Evolutionary conservation across 2,888 invertebrate species (phyloP).

Genomic region (Lutraria lutraria): DNA sequence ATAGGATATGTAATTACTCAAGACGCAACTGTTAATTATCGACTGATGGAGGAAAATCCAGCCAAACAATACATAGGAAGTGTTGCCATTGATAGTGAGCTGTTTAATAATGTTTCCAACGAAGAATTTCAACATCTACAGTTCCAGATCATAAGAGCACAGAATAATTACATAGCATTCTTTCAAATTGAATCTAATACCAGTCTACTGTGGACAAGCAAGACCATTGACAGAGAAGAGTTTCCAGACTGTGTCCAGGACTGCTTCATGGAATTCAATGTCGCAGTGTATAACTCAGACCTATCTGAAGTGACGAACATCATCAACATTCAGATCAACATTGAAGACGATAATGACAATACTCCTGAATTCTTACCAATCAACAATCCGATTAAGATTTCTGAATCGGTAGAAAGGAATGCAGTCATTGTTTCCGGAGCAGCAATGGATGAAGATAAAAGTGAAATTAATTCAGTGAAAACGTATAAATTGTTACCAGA

Average conservation of each 20-base stretch:
- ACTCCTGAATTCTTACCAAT: constrained; percentile 73
- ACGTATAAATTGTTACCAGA: constrained; percentile 73
- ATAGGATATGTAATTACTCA: constrained; percentile 49
- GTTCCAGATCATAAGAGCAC: constrained; percentile 69
- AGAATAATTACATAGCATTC: constrained; percentile 65
- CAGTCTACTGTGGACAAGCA: constrained; percentile 73
- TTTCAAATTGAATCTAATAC: constrained; percentile 76
- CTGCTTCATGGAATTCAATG: constrained; percentile 76
- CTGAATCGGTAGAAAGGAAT: constrained; percentile 72
- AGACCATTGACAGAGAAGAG: constrained; percentile 77
- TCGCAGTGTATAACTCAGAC: constrained; percentile 70
- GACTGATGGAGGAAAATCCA: constrained; percentile 53
- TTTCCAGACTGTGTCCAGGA: constrained; percentile 67
- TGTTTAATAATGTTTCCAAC: constrained; percentile 59
- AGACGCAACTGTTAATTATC: constrained; percentile 67
- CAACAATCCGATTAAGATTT: constrained; percentile 62
- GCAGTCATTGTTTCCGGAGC: constrained; percentile 70
- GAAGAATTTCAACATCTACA: constrained; percentile 58
- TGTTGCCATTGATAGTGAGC: constrained; percentile 67
- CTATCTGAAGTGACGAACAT: constrained; percentile 68
- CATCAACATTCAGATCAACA: constrained; percentile 71
- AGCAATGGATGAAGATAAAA: constrained; percentile 76
- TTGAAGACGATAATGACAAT: constrained; percentile 81
- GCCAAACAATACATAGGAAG: constrained; percentile 66
- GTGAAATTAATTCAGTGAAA: constrained; percentile 72